These are phyloP conservation scores for Gymnorhina tibicen DNA, from an alignment of 2,113 vertebrate genomes.

Conservation along the genomic window DNA sequence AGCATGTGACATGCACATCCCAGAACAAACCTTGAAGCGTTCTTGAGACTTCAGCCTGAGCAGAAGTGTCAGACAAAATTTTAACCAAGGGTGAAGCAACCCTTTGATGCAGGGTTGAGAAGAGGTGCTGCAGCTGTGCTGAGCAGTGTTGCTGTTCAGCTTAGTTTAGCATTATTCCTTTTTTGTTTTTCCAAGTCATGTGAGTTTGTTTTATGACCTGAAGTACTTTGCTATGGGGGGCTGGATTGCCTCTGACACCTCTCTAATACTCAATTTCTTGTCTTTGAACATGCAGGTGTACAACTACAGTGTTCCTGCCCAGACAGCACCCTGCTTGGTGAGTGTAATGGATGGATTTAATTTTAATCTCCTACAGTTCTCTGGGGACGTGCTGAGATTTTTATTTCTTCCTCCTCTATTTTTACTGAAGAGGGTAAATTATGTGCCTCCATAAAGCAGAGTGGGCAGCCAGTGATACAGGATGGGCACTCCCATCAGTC, in stretches of 20 bases:
- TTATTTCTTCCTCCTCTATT: not conserved
- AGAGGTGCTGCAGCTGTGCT: not conserved
- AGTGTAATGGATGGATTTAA: slow-evolving; percentile 27
- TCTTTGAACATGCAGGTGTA: slow-evolving; percentile 10
- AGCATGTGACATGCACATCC: fast-evolving
- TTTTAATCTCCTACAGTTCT: not conserved
- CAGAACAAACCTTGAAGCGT: fast-evolving
- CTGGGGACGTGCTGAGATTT: not conserved
- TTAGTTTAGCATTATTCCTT: not conserved
- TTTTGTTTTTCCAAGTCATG: not conserved
- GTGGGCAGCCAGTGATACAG: not conserved
- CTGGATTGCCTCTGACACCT: not conserved
- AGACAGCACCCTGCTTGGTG: not conserved
- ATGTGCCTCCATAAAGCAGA: not conserved
- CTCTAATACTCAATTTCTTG: not conserved
- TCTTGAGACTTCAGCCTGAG: not conserved
- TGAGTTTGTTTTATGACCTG: not conserved
- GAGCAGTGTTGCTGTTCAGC: not conserved
- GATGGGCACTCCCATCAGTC: not conserved
- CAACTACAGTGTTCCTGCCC: not conserved
- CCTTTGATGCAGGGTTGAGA: not conserved
- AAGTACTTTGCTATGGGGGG: not conserved
- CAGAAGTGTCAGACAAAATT: not conserved
- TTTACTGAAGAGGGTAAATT: not conserved
- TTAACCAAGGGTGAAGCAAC: not conserved